Evolutionary conservation across 1,140 invertebrate genomes (phyloP).

Genomic region (Hycleus cichorii): DNA sequence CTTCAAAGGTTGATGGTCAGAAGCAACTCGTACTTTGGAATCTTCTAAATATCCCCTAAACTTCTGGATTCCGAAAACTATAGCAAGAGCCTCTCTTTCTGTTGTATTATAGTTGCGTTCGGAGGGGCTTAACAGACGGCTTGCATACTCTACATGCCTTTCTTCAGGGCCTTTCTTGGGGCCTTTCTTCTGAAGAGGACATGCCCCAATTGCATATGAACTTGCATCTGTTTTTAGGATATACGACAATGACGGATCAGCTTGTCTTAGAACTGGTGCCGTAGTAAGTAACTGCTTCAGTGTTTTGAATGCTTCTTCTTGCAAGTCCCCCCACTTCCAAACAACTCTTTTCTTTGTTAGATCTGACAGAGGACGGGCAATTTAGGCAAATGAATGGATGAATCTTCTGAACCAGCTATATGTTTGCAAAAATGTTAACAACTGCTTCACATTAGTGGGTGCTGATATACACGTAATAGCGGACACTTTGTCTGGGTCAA

Average conservation of each 20-base stretch:
- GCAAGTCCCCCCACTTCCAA: not conserved
- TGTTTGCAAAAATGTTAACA: no score
- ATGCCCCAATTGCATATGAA: conserved; percentile 35
- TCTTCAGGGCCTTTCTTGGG: conserved; percentile 31
- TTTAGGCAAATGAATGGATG: no score
- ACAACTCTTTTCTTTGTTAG: not conserved
- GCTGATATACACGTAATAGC: no score
- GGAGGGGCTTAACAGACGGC: conserved; percentile 27
- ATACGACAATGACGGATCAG: conserved; percentile 26
- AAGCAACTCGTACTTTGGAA: conserved; percentile 31
- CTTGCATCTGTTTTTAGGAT: conserved; percentile 33
- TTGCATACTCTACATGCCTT: no score
- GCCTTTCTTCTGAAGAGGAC: conserved; percentile 38
- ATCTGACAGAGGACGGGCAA: no score
- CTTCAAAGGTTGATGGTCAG: conserved; percentile 1
- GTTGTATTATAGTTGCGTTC: conserved; percentile 39
- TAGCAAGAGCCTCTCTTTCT: conserved; percentile 40
- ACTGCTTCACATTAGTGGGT: no score
- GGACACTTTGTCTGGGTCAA: no score
- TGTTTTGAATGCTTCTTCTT: not conserved
- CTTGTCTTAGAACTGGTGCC: conserved; percentile 20
- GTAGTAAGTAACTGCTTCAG: conserved; percentile 6
- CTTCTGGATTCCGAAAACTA: conserved; percentile 37
- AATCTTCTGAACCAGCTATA: no score
- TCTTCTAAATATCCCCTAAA: conserved; percentile 29